Conservation (phyloP, 1,140 invertebrate genomes). For the Ostrea edulis region DNA sequence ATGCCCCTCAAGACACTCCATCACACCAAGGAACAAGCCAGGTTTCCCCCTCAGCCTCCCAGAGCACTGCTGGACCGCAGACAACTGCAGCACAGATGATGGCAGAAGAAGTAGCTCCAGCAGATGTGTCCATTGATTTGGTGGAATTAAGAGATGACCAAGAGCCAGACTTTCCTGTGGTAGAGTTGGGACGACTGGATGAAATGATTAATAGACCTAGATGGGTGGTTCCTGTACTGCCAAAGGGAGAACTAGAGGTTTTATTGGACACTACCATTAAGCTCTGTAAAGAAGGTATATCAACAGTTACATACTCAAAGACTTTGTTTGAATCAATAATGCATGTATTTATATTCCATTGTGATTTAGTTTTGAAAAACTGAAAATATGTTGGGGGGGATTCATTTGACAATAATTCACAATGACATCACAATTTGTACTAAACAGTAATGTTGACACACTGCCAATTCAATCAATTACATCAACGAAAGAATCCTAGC, state of each 20-base stretch:
- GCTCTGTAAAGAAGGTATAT: constrained; percentile 87
- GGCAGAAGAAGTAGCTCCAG: constrained; percentile 64
- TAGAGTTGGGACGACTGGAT: constrained; percentile 92
- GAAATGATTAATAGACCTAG: constrained; percentile 93
- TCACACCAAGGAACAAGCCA: constrained; percentile 39
- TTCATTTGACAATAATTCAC: too few relatives aligned
- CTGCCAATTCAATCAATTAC: too few relatives aligned
- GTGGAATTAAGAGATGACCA: constrained; percentile 67
- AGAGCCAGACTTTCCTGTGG: constrained; percentile 90
- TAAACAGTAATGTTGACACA: too few relatives aligned
- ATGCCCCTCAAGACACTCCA: constrained; percentile 73
- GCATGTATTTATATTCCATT: too few relatives aligned
- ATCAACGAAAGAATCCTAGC: too few relatives aligned
- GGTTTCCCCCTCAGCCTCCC: constrained; percentile 14
- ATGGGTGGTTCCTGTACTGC: constrained; percentile 98
- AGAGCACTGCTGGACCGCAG: constrained; percentile 33
- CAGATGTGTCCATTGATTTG: constrained; percentile 61
- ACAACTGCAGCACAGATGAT: constrained; percentile 4
- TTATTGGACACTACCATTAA: constrained; percentile 94
- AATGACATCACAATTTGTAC: too few relatives aligned
- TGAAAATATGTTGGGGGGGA: too few relatives aligned
- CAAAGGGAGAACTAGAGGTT: constrained; percentile 96
- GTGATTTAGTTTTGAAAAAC: too few relatives aligned
- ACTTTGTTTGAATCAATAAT: not conserved
- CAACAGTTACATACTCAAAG: not conserved